These are phyloP conservation scores for Pseudomugil tenellus DNA, from an alignment of 2,797 vertebrate genomes.

Conservation along the genomic window DNA sequence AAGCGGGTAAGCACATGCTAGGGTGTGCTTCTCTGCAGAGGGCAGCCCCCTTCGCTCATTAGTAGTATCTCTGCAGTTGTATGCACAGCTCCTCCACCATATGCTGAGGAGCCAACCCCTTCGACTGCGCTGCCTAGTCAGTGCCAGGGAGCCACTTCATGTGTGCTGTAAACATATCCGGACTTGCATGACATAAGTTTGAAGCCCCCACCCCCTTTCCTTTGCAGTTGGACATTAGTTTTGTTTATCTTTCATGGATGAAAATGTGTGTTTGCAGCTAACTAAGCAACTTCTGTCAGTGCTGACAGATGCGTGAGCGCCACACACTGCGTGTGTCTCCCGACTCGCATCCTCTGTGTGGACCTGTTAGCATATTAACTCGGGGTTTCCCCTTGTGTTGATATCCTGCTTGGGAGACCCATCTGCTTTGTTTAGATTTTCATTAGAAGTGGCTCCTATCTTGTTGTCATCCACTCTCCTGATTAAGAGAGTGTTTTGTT, in stretches of 20 bases:
- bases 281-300: conserved; percentile 15
- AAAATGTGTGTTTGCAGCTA: conserved; percentile 34
- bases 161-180: conserved; percentile 75
- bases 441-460: conserved; percentile 37
- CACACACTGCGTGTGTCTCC: conserved; percentile 12
- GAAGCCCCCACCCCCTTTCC: neutral
- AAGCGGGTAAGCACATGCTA: conserved; percentile 14
- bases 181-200: conserved; percentile 44
- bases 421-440: conserved; percentile 59
- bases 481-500: conserved; percentile 67
- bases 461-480: conserved; percentile 53
- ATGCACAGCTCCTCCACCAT: conserved; percentile 76
- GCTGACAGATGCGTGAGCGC: conserved; percentile 3
- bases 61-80: conserved; percentile 77
- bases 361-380: conserved; percentile 14
- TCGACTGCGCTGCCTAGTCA: conserved; percentile 69
- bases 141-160: conserved; percentile 72
- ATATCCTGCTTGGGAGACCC: conserved; percentile 39
- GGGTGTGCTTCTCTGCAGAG: conserved; percentile 57
- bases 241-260: conserved; percentile 40
- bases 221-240: conserved; percentile 24
- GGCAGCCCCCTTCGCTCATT: conserved; percentile 72
- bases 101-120: conserved; percentile 75
- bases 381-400: conserved; percentile 30
- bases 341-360: conserved; percentile 6